Percentiles rank a stretch among this genome's conserved stretches.
Conservation (phyloP, 2,888 invertebrate genomes). For the Aphodius granarius region DNA sequence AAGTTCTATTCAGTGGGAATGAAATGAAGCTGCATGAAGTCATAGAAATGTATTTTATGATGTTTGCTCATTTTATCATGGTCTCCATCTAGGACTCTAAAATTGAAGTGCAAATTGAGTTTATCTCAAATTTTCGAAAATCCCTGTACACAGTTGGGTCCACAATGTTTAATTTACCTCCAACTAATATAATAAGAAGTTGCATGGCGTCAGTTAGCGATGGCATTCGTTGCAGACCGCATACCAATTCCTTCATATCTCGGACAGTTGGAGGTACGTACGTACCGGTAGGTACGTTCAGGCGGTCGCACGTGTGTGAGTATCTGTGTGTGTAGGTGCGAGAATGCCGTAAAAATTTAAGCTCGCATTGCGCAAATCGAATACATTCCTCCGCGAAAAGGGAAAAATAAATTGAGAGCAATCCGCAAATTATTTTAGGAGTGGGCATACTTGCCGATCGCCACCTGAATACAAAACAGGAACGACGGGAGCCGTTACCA, state of each 20-base stretch:
- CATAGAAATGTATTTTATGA: too few relatives aligned
- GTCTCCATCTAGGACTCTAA: too few relatives aligned
- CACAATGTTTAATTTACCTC: background rate
- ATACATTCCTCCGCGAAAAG: conserved; percentile 40
- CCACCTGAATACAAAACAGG: conserved; percentile 40
- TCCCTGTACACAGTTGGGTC: background rate
- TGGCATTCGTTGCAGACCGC: background rate
- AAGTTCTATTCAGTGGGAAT: background rate
- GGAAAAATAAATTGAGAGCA: conserved; percentile 43
- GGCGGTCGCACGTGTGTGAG: background rate
- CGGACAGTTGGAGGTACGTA: background rate
- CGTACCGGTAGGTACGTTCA: too few relatives aligned
- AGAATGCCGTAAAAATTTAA: conserved; percentile 39
- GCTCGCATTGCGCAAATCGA: conserved; percentile 44
- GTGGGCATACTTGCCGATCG: conserved; percentile 39
- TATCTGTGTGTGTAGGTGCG: conserved; percentile 1
- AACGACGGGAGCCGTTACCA: background rate
- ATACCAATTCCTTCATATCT: conserved; percentile 9
- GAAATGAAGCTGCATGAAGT: too few relatives aligned
- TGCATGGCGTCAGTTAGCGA: background rate
- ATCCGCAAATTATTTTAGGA: conserved; percentile 46
- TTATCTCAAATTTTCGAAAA: background rate
- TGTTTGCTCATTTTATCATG: too few relatives aligned
- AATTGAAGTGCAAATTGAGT: background rate
- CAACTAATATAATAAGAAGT: background rate